Percentiles rank a stretch among this genome's conserved stretches.
Evolutionary conservation across 2,113 vertebrate genomes (phyloP).

Genomic region (Pomatorhinus ruficollis): DNA sequence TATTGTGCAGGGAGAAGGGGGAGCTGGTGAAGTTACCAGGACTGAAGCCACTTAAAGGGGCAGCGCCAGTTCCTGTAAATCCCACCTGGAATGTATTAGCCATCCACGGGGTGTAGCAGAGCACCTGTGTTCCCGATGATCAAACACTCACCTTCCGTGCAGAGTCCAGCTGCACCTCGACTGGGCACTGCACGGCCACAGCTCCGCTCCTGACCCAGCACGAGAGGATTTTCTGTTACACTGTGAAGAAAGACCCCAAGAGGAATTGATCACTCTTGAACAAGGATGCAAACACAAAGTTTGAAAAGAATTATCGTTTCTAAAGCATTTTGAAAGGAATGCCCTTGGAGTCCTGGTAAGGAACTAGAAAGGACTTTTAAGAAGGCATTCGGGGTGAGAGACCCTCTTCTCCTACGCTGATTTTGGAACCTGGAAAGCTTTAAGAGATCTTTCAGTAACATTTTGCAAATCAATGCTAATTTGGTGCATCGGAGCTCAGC

Average conservation of each 20-base stretch:
- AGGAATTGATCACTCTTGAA: neutral
- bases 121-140: neutral
- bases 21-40: neutral
- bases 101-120: neutral
- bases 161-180: neutral
- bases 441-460: slow-evolving; percentile 64
- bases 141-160: fast-evolving
- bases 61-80: slow-evolving; percentile 10
- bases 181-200: fast-evolving
- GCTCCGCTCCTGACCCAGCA: neutral
- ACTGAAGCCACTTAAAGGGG: neutral
- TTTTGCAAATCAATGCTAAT: slow-evolving; percentile 72
- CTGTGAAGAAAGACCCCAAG: neutral
- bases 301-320: neutral
- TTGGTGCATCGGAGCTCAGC: slow-evolving; percentile 42
- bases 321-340: slow-evolving; percentile 42
- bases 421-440: slow-evolving; percentile 67
- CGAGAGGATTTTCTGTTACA: neutral
- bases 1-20: neutral
- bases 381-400: neutral
- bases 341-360: slow-evolving; percentile 27
- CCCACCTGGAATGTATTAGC: neutral
- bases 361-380: slow-evolving; percentile 15
- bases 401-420: slow-evolving; percentile 44
- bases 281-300: neutral